Evolutionary conservation across 2,888 invertebrate species (phyloP).

Genomic region (Petrophora chlorosata): DNA sequence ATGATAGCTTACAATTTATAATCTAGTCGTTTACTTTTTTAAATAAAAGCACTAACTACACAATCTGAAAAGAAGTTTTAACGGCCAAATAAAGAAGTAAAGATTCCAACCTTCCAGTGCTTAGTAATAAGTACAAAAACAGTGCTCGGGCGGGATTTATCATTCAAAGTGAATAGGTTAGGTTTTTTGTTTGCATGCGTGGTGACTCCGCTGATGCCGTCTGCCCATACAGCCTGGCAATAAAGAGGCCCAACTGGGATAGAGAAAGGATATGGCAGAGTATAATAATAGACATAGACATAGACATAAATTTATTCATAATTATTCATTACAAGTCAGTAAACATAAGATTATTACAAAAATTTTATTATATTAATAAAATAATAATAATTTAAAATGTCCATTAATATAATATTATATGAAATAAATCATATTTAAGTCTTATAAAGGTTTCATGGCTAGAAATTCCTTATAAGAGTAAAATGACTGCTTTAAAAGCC

Average conservation of each 20-base stretch:
- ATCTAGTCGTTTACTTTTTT: not conserved
- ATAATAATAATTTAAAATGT: too few species aligned
- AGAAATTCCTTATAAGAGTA: too few species aligned
- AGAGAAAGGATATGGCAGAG: conserved; percentile 7
- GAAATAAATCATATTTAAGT: too few species aligned
- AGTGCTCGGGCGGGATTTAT: conserved; percentile 17
- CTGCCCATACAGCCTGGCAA: not conserved
- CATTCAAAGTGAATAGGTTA: conserved; percentile 14
- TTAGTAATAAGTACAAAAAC: conserved; percentile 22
- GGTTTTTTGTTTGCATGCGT: conserved; percentile 10
- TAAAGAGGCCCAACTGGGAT: conserved; percentile 20
- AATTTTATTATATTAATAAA: too few species aligned
- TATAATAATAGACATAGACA: not conserved
- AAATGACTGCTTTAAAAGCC: too few species aligned
- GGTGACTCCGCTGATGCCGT: not conserved
- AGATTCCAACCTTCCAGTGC: conserved; percentile 10
- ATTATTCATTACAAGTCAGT: too few species aligned
- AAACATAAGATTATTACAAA: too few species aligned
- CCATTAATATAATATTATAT: too few species aligned
- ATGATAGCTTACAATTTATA: not conserved
- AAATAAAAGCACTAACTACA: not conserved
- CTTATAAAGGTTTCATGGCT: too few species aligned
- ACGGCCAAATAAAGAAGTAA: conserved; percentile 14
- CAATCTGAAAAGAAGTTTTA: not conserved
- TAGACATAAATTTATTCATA: not conserved